phyloP scores from a whole-genome alignment of 2,797 vertebrate species.

The Sparus aurata region DNA sequence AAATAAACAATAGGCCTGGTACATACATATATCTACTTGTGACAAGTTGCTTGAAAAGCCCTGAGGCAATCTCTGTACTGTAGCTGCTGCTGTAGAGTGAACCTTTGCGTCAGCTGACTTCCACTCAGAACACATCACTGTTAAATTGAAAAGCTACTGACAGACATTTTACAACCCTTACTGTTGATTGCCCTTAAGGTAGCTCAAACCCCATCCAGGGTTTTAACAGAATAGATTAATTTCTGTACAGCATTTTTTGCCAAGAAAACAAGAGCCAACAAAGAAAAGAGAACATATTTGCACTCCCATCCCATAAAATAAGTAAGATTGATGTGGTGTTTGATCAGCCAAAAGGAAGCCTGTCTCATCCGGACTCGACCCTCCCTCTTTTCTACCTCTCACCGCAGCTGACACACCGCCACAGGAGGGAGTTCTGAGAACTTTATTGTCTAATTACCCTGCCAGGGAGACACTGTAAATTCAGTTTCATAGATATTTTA shows the following conservation, averaged over 20 bases:
- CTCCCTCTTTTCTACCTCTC: slow-evolving; percentile 8
- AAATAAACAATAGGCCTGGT: too few species aligned
- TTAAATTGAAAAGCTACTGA: neutral
- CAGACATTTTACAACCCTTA: slow-evolving; percentile 6
- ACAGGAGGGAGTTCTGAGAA: neutral
- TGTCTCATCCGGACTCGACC: neutral
- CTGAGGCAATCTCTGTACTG: too few species aligned
- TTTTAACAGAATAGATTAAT: slow-evolving; percentile 43
- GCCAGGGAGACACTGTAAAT: slow-evolving; percentile 3
- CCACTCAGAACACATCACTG: slow-evolving; percentile 1
- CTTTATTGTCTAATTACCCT: slow-evolving; percentile 22
- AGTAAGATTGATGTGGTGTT: slow-evolving; percentile 45
- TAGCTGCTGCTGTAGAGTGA: too few species aligned
- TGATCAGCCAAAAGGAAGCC: slow-evolving; percentile 41
- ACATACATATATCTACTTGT: too few species aligned
- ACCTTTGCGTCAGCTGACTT: neutral
- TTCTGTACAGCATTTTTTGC: slow-evolving; percentile 12
- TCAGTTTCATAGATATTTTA: slow-evolving; percentile 7
- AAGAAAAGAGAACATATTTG: slow-evolving; percentile 29
- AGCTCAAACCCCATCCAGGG: neutral
- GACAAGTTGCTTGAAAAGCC: too few species aligned
- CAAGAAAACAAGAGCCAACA: slow-evolving; percentile 35
- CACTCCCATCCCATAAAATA: slow-evolving; percentile 43
- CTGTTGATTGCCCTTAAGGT: slow-evolving; percentile 12
- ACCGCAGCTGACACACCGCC: neutral